Evolutionary conservation across 2,113 vertebrate species (phyloP), one percentile per base, ranked within the genome.

Genomic region (Alces alces): DNA sequence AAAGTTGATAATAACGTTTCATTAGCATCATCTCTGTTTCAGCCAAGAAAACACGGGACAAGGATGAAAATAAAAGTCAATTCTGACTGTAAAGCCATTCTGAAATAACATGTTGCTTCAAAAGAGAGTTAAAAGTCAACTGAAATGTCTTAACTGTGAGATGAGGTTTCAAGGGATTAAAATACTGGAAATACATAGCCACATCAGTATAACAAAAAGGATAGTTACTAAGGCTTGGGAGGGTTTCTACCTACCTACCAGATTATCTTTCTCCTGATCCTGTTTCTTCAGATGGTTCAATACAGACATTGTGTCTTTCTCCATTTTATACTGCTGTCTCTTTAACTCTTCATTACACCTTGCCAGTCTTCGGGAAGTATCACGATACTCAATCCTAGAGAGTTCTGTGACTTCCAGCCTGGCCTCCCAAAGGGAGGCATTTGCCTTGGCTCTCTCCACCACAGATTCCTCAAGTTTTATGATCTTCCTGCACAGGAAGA

Each of bases 341-440:
- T 97, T 99, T 91, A 99, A 98, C 4, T 99, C 98, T 30, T 99
- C 99, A 47, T 99, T 99, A 79, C 95, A 97, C 61, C 97, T 97
- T 30, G 99, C 99, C 87, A 99, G 96, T 89, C 94, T 98, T 8
- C 96, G 96, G 7, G 98, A 98, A 3, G 98, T 95, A 80, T 99
- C 98, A 1, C 98, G 98, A 95, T 99, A 99, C 43, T 99, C 98
- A 17, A 90, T 92, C 19, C 99, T 98, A 4, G 99, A 99, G 95
- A 97, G 96, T 73, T 99, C 99, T 0, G 99, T 98, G 89, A 98
- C 94, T 96, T 99, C 98, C 90, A 99, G 88, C 96, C 99, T 98
- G 50, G 99, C 96, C 98, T 99, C 99, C 99, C 99, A 99, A 1
- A 99, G 98, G 57, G 99, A 97, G 1, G 98, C 98, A 78, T 96